A percentile compares a stretch with the other conserved stretches of the same genome.
These are phyloP conservation scores for Moxostoma hubbsi DNA, from an alignment of 2,797 vertebrate genomes.

Conservation along the genomic window DNA sequence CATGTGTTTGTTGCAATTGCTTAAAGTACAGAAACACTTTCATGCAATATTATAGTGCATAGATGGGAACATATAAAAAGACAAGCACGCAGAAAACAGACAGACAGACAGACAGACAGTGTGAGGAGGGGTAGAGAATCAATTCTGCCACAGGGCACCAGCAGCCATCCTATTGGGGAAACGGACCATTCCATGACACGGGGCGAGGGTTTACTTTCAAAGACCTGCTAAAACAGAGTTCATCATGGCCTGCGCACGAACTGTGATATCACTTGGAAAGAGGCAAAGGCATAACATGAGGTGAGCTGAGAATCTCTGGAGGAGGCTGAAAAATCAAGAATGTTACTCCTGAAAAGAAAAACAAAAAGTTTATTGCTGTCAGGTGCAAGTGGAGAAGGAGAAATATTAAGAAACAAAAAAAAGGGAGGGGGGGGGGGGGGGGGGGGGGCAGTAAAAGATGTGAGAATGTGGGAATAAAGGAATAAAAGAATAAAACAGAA, in stretches of 20 bases:
- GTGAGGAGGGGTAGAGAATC: slow-evolving; percentile 84
- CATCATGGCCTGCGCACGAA: slow-evolving; percentile 94
- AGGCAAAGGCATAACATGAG: slow-evolving; percentile 68
- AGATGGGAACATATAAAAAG: slow-evolving; percentile 67
- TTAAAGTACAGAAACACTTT: not conserved
- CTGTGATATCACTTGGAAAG: slow-evolving; percentile 86
- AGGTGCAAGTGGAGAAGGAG: slow-evolving; percentile 52
- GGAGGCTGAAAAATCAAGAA: slow-evolving; percentile 59
- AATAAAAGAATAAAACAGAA: slow-evolving; percentile 68
- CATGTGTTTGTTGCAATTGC: not conserved
- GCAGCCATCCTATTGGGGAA: slow-evolving; percentile 95
- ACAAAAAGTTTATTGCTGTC: slow-evolving; percentile 54
- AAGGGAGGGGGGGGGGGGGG: not conserved
- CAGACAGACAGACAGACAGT: slow-evolving; percentile 67
- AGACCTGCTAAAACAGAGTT: slow-evolving; percentile 75
- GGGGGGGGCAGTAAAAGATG: slow-evolving; percentile 65
- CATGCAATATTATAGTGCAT: slow-evolving; percentile 60
- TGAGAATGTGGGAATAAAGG: slow-evolving; percentile 52
- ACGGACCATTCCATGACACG: slow-evolving; percentile 85
- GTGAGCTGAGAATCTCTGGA: slow-evolving; percentile 55
- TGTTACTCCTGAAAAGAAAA: slow-evolving; percentile 64
- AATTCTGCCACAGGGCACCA: slow-evolving; percentile 98
- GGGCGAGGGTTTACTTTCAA: slow-evolving; percentile 82
- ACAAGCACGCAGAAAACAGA: slow-evolving; percentile 78
- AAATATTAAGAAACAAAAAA: slow-evolving; percentile 53